These are phyloP conservation scores for Drosophila merina DNA, from an alignment of 2,888 invertebrate species.

Conservation along the genomic window DNA sequence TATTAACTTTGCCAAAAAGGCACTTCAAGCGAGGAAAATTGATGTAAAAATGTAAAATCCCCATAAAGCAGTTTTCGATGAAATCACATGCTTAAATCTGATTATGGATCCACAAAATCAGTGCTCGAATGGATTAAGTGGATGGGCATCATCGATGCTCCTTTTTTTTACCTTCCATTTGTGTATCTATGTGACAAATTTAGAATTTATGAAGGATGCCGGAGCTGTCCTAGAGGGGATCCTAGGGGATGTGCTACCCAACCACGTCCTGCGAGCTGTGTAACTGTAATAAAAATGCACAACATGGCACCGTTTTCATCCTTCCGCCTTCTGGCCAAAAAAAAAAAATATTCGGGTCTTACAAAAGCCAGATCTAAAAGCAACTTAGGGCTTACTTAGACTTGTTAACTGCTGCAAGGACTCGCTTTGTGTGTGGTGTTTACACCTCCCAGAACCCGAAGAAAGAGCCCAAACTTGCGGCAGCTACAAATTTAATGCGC, in stretches of 20 bases:
- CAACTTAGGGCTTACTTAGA: conserved; percentile 51
- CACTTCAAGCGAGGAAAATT: neutral
- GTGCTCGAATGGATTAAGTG: conserved; percentile 26
- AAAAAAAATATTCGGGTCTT: conserved; percentile 12
- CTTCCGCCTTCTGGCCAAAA: neutral
- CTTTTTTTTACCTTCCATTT: conserved; percentile 23
- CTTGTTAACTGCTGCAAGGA: conserved; percentile 47
- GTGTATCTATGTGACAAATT: conserved; percentile 66
- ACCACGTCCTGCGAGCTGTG: conserved; percentile 34
- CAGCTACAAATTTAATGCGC: conserved; percentile 65
- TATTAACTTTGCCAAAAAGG: conserved; percentile 1
- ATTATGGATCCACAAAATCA: conserved; percentile 55
- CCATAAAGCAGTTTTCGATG: conserved; percentile 3
- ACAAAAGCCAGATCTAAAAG: conserved; percentile 33
- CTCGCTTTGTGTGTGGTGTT: conserved; percentile 19
- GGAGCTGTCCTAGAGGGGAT: neutral
- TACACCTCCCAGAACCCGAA: conserved; percentile 6
- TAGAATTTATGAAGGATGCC: conserved; percentile 61
- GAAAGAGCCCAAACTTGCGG: conserved; percentile 19
- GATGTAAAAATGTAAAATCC: conserved; percentile 16
- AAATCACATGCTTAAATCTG: conserved; percentile 54
- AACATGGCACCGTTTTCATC: conserved; percentile 47
- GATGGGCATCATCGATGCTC: conserved; percentile 7
- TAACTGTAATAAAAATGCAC: conserved; percentile 69
- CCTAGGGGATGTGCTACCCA: neutral